Evolutionary conservation across 2,888 invertebrate genomes (phyloP).

Genomic region (Nomada fabriciana): DNA sequence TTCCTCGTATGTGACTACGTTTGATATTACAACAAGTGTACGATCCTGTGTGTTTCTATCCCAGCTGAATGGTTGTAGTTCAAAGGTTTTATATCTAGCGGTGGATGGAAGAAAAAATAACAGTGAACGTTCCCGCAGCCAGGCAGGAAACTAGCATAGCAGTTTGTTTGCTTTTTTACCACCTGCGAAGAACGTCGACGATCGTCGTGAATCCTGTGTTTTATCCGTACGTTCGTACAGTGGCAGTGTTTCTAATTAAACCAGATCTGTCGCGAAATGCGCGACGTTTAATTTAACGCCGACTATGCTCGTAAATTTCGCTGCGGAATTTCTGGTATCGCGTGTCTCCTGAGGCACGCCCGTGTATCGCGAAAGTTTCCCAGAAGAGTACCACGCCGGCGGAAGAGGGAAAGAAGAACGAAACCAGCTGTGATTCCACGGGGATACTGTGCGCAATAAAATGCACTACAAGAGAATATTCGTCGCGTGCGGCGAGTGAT

Average conservation of each 20-base stretch:
- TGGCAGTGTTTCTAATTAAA: constrained; percentile 33
- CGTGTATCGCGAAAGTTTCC: constrained; percentile 1
- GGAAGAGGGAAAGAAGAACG: not conserved
- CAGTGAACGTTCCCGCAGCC: too few relatives aligned
- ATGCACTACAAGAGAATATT: constrained; percentile 10
- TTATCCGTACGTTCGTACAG: not conserved
- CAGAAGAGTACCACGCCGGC: too few relatives aligned
- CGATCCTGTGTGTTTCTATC: not conserved
- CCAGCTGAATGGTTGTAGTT: too few relatives aligned
- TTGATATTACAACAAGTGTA: not conserved
- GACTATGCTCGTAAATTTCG: constrained; percentile 35
- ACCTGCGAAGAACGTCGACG: not conserved
- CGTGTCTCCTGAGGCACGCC: not conserved
- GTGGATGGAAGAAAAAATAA: too few relatives aligned
- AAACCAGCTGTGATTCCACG: not conserved
- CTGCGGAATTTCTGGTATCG: constrained; percentile 9
- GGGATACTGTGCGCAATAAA: constrained; percentile 9
- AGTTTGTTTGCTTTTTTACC: too few relatives aligned
- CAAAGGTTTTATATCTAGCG: too few relatives aligned
- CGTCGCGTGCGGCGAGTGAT: not conserved
- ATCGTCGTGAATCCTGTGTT: not conserved
- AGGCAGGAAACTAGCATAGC: too few relatives aligned
- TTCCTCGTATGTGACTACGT: not conserved
- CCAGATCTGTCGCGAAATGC: not conserved
- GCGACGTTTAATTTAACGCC: constrained; percentile 38